phyloP scores from a whole-genome alignment of 2,888 invertebrate species.

The Pachycephus smyrnensis region DNA sequence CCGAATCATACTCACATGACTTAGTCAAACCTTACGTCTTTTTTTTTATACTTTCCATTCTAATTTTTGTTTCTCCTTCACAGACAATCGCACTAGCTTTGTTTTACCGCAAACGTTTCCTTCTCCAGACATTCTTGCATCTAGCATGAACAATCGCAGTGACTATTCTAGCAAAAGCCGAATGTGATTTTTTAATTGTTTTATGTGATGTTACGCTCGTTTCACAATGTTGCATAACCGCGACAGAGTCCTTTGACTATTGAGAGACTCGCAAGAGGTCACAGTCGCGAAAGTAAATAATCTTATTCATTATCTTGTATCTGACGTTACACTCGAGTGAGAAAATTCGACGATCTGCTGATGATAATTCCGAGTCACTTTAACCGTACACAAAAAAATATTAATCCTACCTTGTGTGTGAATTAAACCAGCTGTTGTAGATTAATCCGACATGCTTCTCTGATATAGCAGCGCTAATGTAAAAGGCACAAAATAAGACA shows the following conservation, averaged over 20 bases:
- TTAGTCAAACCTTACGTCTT: constrained; percentile 63
- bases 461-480: background rate
- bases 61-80: constrained; percentile 38
- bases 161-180: constrained; percentile 9
- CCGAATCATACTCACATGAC: constrained; percentile 68
- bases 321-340: background rate
- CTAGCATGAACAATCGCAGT: constrained; percentile 36
- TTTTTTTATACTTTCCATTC: constrained; percentile 41
- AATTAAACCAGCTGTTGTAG: constrained; percentile 2
- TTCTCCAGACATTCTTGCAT: constrained; percentile 34
- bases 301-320: background rate
- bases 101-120: constrained; percentile 25
- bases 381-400: background rate
- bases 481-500: constrained; percentile 3
- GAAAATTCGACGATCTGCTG: background rate
- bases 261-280: background rate
- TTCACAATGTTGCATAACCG: background rate
- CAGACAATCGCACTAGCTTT: constrained; percentile 44
- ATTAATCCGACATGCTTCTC: constrained; percentile 6
- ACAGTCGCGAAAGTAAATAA: background rate
- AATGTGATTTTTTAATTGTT: background rate
- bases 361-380: background rate
- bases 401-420: background rate
- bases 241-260: background rate
- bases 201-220: background rate